These are phyloP conservation scores for Drosophila prolongata DNA, from an alignment of 2,888 invertebrate species.

Conservation along the genomic window DNA sequence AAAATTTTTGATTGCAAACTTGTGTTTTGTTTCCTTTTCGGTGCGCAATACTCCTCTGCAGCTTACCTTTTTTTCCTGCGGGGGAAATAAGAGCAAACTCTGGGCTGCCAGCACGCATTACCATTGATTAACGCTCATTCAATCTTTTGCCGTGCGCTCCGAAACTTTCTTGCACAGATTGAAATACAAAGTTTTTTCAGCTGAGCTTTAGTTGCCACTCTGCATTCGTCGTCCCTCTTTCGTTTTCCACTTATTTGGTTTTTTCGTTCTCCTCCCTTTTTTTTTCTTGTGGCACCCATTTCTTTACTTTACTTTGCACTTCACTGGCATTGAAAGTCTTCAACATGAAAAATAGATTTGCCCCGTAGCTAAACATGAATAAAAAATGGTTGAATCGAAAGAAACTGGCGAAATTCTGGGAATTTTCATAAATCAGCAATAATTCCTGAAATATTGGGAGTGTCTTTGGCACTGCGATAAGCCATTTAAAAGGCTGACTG, in stretches of 20 bases:
- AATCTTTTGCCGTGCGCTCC: conserved; percentile 56
- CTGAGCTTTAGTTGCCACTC: conserved; percentile 46
- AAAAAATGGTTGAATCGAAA: conserved; percentile 26
- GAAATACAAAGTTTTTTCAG: conserved; percentile 75
- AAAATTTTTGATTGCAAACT: conserved; percentile 74
- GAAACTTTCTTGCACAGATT: conserved; percentile 74
- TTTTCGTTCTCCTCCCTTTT: conserved; percentile 27
- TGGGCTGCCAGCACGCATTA: conserved; percentile 71
- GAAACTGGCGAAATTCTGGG: conserved; percentile 42
- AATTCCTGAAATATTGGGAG: conserved; percentile 60
- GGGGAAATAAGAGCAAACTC: background rate
- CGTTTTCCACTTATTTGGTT: conserved; percentile 69
- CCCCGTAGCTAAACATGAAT: conserved; percentile 38
- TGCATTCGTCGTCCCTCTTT: conserved; percentile 28
- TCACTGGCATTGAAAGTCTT: conserved; percentile 57
- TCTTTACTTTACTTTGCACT: conserved; percentile 48
- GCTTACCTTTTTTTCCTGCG: conserved; percentile 50
- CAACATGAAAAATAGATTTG: conserved; percentile 76
- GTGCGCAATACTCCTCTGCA: conserved; percentile 41
- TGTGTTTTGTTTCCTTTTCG: conserved; percentile 53
- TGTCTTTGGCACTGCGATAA: conserved; percentile 53
- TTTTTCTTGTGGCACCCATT: conserved; percentile 50
- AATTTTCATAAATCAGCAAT: conserved; percentile 74
- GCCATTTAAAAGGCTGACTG: conserved; percentile 35
- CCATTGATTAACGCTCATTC: conserved; percentile 77